Conservation (phyloP, 2,797 vertebrate genomes). For the Phataginus tricuspis region DNA sequence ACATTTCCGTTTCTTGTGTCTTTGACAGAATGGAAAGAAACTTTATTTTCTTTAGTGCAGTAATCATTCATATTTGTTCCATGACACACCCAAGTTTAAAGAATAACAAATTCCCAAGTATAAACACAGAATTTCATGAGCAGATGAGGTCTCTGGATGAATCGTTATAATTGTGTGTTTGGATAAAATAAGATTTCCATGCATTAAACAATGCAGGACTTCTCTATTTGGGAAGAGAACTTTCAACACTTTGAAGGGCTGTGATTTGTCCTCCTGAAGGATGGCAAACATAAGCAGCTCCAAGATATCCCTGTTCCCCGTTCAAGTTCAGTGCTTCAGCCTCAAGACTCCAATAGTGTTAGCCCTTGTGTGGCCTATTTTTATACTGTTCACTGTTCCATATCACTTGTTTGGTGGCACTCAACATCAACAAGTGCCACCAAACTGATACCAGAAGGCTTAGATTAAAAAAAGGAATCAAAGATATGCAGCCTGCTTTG, state of each 20-base stretch:
- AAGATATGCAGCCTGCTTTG: neutral
- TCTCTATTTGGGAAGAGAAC: neutral
- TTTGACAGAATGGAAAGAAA: conserved; percentile 53
- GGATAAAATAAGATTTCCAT: conserved; percentile 46
- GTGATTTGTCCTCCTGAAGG: neutral
- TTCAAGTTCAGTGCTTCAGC: neutral
- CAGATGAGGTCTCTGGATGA: conserved; percentile 8
- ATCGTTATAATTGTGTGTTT: conserved; percentile 28
- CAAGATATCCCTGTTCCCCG: neutral
- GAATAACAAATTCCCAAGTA: conserved; percentile 40
- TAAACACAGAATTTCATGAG: conserved; percentile 9
- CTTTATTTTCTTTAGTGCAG: conserved; percentile 71
- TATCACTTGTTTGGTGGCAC: conserved; percentile 64
- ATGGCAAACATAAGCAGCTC: neutral
- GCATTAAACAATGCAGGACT: neutral
- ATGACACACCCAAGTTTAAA: conserved; percentile 64
- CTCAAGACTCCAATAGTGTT: conserved; percentile 49
- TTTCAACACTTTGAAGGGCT: neutral
- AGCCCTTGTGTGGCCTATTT: conserved; percentile 74
- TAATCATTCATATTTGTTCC: conserved; percentile 34
- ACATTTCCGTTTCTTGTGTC: conserved; percentile 74
- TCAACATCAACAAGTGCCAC: conserved; percentile 58
- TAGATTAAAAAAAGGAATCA: neutral
- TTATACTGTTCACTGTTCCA: conserved; percentile 70
- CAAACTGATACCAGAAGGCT: conserved; percentile 59